These are phyloP conservation scores for Perca flavescens DNA, from an alignment of 2,113 vertebrate genomes.

Conservation along the genomic window DNA sequence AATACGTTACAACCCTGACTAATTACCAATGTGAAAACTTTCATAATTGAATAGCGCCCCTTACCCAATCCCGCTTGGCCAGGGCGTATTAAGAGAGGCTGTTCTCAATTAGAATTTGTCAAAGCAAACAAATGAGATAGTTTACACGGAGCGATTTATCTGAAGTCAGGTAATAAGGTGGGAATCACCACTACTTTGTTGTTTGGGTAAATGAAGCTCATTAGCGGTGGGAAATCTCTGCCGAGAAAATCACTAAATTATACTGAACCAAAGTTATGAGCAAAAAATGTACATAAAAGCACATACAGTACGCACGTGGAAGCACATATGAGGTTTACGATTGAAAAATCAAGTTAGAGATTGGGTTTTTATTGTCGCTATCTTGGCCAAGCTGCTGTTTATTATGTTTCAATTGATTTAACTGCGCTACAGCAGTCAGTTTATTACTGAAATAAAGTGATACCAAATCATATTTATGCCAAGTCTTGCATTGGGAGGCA, in stretches of 20 bases:
- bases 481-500: no score
- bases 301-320: neutral
- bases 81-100: constrained; percentile 60
- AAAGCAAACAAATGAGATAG: constrained; percentile 77
- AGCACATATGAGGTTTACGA: neutral
- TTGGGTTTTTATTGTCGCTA: neutral
- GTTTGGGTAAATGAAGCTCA: constrained; percentile 66
- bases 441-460: constrained; percentile 1
- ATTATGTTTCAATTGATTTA: neutral
- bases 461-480: neutral
- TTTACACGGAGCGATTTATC: constrained; percentile 64
- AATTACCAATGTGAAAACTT: constrained; percentile 80
- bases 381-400: neutral
- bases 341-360: neutral
- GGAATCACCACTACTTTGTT: constrained; percentile 55
- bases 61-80: constrained; percentile 69
- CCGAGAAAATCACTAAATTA: constrained; percentile 32
- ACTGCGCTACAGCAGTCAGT: neutral
- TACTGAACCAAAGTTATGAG: constrained; percentile 24
- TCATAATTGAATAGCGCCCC: constrained; percentile 78
- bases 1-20: constrained; percentile 77
- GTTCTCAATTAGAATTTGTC: constrained; percentile 73
- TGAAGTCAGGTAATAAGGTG: constrained; percentile 76
- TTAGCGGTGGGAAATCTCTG: constrained; percentile 43
- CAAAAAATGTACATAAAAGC: constrained; percentile 9